Conservation (phyloP, 1,140 invertebrate genomes). For the Drosophila seguyi region DNA sequence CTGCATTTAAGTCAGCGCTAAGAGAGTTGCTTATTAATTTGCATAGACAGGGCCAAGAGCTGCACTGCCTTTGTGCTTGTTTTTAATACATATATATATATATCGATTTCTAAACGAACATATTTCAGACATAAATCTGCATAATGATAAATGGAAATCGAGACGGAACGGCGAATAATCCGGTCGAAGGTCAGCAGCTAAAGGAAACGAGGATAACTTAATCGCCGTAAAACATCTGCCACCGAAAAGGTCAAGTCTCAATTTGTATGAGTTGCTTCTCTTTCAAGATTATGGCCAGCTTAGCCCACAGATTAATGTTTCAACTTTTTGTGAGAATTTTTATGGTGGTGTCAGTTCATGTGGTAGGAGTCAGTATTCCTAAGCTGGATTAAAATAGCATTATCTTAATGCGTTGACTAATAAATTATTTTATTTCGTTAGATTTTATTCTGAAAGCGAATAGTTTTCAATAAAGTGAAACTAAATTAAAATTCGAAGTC, state of each 20-base stretch:
- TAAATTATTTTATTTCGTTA: neutral
- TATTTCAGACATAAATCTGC: slow-evolving; percentile 39
- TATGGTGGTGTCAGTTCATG: slow-evolving; percentile 1
- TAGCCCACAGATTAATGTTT: slow-evolving; percentile 20
- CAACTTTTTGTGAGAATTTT: slow-evolving; percentile 1
- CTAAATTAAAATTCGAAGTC: neutral
- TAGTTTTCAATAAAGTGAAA: neutral
- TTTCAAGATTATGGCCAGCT: slow-evolving; percentile 10
- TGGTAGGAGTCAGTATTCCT: neutral
- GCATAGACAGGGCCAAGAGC: slow-evolving; percentile 19
- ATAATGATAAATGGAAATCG: slow-evolving; percentile 41
- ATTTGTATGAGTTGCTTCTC: slow-evolving; percentile 17
- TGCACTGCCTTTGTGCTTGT: neutral
- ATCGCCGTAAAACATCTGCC: slow-evolving; percentile 37
- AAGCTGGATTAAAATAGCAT: slow-evolving; percentile 3
- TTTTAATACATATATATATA: slow-evolving; percentile 1
- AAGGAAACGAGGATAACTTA: slow-evolving; percentile 28
- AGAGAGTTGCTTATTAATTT: slow-evolving; percentile 74
- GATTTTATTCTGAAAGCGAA: neutral
- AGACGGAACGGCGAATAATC: slow-evolving; percentile 22
- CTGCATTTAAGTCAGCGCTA: slow-evolving; percentile 57
- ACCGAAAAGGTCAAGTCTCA: slow-evolving; percentile 42
- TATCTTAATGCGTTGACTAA: neutral
- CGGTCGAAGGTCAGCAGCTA: slow-evolving; percentile 19
- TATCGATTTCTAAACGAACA: slow-evolving; percentile 40